A percentile compares a stretch with the other conserved stretches of the same genome.
These are phyloP conservation scores for Noctilio leporinus DNA, from an alignment of 2,113 vertebrate species.

Conservation along the genomic window DNA sequence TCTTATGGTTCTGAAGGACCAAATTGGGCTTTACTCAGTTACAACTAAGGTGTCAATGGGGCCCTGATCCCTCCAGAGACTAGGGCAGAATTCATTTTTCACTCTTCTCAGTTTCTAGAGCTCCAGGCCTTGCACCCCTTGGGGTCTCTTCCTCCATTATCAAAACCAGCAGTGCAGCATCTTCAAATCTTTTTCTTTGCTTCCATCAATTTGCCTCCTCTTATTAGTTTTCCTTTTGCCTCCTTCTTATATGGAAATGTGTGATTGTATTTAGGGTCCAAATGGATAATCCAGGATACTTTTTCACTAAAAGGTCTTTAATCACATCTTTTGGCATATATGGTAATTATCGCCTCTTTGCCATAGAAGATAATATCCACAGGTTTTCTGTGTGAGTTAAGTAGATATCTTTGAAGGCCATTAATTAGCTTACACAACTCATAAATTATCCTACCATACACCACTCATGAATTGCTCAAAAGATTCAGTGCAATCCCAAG, in stretches of 20 bases:
- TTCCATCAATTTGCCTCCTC: not conserved
- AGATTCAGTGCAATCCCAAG: not conserved
- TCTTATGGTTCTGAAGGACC: not conserved
- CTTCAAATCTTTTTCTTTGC: not conserved
- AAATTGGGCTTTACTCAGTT: not conserved
- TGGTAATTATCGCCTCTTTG: not conserved
- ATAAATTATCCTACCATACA: no score
- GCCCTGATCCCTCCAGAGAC: not conserved
- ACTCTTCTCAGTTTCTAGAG: not conserved
- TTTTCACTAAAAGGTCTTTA: not conserved
- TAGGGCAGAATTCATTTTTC: not conserved
- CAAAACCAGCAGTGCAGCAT: not conserved
- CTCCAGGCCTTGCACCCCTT: not conserved
- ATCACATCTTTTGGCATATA: not conserved
- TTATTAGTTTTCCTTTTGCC: not conserved
- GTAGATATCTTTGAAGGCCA: not conserved
- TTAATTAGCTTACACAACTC: not conserved
- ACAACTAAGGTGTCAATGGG: not conserved
- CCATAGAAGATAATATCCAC: not conserved
- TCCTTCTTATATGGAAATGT: not conserved
- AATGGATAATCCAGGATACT: not conserved
- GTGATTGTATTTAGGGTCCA: not conserved
- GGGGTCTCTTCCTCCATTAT: not conserved
- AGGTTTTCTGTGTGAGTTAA: not conserved
- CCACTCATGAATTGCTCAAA: not conserved